phyloP scores from a whole-genome alignment of 2,797 vertebrate species.

The Eleutherodactylus coqui region DNA sequence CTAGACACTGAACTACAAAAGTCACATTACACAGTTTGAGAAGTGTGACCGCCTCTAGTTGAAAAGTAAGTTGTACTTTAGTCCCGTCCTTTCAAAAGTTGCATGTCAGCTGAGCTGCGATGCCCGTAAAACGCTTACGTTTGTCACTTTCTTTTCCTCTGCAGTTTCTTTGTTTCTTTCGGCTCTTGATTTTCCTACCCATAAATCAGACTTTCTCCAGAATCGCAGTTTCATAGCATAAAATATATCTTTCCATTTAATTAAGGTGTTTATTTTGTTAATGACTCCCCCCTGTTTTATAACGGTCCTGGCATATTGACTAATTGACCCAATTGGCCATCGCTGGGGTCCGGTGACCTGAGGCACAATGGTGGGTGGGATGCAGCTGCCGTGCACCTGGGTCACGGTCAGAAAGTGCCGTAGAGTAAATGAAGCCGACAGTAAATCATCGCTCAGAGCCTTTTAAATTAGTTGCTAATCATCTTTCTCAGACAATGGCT shows the following conservation, averaged over 20 bases:
- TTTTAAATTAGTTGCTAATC: constrained; percentile 57
- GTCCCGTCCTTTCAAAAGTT: too few relatives aligned
- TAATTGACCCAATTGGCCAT: constrained; percentile 51
- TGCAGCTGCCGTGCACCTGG: constrained; percentile 57
- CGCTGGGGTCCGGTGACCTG: constrained; percentile 10
- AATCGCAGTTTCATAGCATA: constrained; percentile 20
- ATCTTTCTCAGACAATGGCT: constrained; percentile 20
- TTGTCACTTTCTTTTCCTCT: not conserved
- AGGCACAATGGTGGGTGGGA: constrained; percentile 39
- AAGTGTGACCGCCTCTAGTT: not conserved
- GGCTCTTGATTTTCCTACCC: not conserved
- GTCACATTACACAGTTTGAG: not conserved
- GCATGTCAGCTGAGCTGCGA: too few relatives aligned
- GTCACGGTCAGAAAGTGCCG: constrained; percentile 22
- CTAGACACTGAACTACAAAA: too few relatives aligned
- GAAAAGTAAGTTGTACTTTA: not conserved
- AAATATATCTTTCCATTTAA: constrained; percentile 51
- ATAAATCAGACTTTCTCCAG: not conserved
- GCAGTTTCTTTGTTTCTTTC: not conserved
- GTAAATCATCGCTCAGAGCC: constrained; percentile 30
- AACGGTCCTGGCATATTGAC: constrained; percentile 56
- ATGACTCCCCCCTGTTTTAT: constrained; percentile 44
- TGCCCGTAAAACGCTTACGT: not conserved
- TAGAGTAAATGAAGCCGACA: constrained; percentile 42
- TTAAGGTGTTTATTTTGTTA: constrained; percentile 57